Evolutionary conservation across 2,113 vertebrate genomes (phyloP), one percentile per base, ranked within the genome.

Genomic region (Erinaceus europaeus): DNA sequence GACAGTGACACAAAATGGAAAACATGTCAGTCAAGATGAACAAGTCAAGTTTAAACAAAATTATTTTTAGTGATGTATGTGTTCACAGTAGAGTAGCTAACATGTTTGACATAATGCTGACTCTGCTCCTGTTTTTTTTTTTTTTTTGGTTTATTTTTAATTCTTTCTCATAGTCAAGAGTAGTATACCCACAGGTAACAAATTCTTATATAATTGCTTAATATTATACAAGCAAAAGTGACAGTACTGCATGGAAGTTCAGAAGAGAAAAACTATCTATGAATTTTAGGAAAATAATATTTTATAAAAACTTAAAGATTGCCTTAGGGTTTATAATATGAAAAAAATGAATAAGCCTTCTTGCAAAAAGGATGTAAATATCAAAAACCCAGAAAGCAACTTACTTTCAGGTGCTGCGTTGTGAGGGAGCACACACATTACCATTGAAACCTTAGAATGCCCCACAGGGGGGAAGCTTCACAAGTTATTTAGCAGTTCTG

Each of bases 71-170:
- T 3, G 1, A 40, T 27, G 1, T 46, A 29, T 23, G 20, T 1
- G 2, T 25, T 3, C 27, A 13, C 12, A 67, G 15, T 65, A 12
- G 11, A 27, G 17, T n/a, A 5, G 6, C 10, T 29, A 11, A 48
- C 4, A 2, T 27, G 3, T 27, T 67, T n/a, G 29, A 25, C 23
- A 25, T 2, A 25, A 1, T 1, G 1, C 18, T 2, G 4, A 38
- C 23, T 25, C 6, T 74, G 48, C 6, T 2, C 20, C 8, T n/a
- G n/a, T n/a, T n/a, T n/a, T n/a, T n/a, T n/a, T n/a, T n/a, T n/a
- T n/a, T n/a, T n/a, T n/a, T n/a, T n/a, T n/a, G n/a, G n/a, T n/a
- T n/a, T n/a, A n/a, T n/a, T n/a, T n/a, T n/a, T n/a, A n/a, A n/a
- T 32, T 0, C 46, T 68, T 15, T 44, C 8, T 81, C 27, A 72